Evolutionary conservation across 2,113 vertebrate species (phyloP), one percentile per base, ranked within the genome.

Genomic region (Microtus richardsoni): DNA sequence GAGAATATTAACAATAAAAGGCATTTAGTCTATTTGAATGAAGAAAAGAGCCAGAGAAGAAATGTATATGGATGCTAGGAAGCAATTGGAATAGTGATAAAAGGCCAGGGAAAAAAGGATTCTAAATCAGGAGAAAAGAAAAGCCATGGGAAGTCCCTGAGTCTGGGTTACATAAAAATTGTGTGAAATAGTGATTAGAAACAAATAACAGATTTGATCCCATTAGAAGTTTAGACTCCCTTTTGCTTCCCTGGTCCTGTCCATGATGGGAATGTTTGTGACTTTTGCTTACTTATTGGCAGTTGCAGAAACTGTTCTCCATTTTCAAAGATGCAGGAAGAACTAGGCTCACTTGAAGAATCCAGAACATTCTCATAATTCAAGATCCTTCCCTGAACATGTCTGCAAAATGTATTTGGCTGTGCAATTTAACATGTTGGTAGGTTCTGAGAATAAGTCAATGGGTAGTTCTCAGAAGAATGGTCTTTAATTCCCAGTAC

Each of bases 111-210:
- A 24, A 5, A 36, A 90, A 75, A 1, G 24, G 75, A 84, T n/a
- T n/a, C 22, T 66, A 33, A 77, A 26, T 30, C 24, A 33, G 16
- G 12, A 71, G 16, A 16, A 74, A 93, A 52, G 21, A 82, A 91
- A 54, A 5, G 2, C 12, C 80, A 12, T 64, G 1, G 74, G 39
- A 6, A 2, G 10, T 39, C 3, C 8, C 16, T 0, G 22, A 66
- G 1, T 39, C 30, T 39, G 19, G 4, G 4, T 41, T 44, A 66
- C 66, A 82, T 85, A 66, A 36, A 94, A 77, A n/a, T 8, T 80
- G 5, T 49, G 33, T 91, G 33, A 21, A 91, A 30, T 0, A 58
- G 16, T 89, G 68, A 2, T 60, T 92, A 82, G 75, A 73, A 87
- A 70, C 16, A 78, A 47, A 66, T 1, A 54, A 64, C 19, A 79